phyloP scores from a whole-genome alignment of 1,140 invertebrate species.

The Acromyrmex heyeri region DNA sequence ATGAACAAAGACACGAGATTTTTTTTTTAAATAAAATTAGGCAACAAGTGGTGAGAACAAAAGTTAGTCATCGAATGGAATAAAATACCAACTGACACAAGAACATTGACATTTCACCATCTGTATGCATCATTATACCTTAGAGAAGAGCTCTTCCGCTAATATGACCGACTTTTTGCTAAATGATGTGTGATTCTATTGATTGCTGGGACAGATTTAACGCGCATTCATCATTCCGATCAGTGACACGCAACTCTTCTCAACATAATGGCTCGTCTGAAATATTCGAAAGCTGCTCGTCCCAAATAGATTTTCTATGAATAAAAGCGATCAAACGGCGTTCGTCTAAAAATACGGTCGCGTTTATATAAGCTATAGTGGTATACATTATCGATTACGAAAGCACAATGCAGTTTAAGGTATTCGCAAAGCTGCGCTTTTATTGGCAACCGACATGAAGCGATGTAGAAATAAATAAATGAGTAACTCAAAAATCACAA shows the following conservation, averaged over 20 bases:
- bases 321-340: conserved; percentile 56
- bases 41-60: conserved; percentile 37
- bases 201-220: conserved; percentile 59
- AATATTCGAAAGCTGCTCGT: conserved; percentile 63
- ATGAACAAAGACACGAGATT: background rate
- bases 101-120: conserved; percentile 8
- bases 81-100: conserved; percentile 1
- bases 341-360: conserved; percentile 49
- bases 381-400: conserved; percentile 60
- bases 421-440: conserved; percentile 50
- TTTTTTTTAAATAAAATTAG: background rate
- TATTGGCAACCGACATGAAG: conserved; percentile 44
- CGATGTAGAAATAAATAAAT: background rate
- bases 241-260: conserved; percentile 50
- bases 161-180: conserved; percentile 55
- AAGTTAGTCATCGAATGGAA: background rate
- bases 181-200: conserved; percentile 42
- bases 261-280: conserved; percentile 52
- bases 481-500: conserved; percentile 2
- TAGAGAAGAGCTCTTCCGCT: conserved; percentile 8
- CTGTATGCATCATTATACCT: conserved; percentile 21
- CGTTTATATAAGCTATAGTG: conserved; percentile 12
- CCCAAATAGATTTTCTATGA: conserved; percentile 62
- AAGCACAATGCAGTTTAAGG: conserved; percentile 46
- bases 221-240: conserved; percentile 67